Percentiles rank a stretch among this genome's conserved stretches.
Evolutionary conservation across 2,888 invertebrate species (phyloP).

Genomic region (Drosophila barbarae): DNA sequence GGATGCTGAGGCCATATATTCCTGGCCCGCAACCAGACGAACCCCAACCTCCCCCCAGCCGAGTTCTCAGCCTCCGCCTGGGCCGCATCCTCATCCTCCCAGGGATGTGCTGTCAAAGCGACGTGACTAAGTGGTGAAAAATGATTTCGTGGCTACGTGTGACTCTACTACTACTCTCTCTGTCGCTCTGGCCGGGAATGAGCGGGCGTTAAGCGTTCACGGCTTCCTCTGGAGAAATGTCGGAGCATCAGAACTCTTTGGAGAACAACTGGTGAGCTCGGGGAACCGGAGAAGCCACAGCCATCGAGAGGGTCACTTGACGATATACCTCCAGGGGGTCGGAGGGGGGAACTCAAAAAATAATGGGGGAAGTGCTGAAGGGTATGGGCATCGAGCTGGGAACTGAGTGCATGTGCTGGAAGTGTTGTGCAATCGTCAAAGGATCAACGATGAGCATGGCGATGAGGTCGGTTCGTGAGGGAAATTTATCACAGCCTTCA

Average conservation of each 20-base stretch:
- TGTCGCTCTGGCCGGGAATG: constrained; percentile 48
- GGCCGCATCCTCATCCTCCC: constrained; percentile 15
- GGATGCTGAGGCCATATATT: constrained; percentile 54
- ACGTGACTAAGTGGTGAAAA: constrained; percentile 73
- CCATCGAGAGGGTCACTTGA: constrained; percentile 67
- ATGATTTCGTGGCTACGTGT: constrained; percentile 73
- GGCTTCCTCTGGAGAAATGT: constrained; percentile 39
- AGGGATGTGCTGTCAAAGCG: constrained; percentile 66
- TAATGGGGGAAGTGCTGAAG: constrained; percentile 9
- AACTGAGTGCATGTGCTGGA: constrained; percentile 32
- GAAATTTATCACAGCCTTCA: constrained; percentile 35
- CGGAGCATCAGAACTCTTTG: constrained; percentile 9
- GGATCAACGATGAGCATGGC: constrained; percentile 57
- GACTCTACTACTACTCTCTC: constrained; percentile 48
- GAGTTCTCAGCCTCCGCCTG: neutral
- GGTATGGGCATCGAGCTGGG: constrained; percentile 7
- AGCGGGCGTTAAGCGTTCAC: constrained; percentile 50
- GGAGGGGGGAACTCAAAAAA: constrained; percentile 1
- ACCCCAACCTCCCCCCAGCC: constrained; percentile 9
- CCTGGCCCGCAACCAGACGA: constrained; percentile 28
- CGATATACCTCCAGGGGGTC: constrained; percentile 49
- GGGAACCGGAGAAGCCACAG: constrained; percentile 36
- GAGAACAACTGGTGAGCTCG: constrained; percentile 18
- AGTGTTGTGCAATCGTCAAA: constrained; percentile 67
- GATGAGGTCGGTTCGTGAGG: constrained; percentile 35